A percentile compares a stretch with the other conserved stretches of the same genome.
Evolutionary conservation across 2,888 invertebrate species (phyloP).

Genomic region (Carabus problematicus): DNA sequence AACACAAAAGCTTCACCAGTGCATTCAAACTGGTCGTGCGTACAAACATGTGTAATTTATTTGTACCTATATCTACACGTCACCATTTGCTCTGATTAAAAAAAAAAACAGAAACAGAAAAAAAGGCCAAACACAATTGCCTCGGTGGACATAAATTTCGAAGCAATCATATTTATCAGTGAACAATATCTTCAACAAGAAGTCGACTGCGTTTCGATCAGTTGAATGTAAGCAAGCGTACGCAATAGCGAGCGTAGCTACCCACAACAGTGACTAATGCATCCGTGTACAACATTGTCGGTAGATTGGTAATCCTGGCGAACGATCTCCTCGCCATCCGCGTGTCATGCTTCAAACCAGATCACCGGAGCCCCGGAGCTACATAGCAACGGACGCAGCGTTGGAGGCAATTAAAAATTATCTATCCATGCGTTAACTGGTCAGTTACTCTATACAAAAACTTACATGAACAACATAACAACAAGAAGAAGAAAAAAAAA

Average conservation of each 20-base stretch:
- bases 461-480: too few species aligned
- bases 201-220: background rate
- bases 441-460: too few species aligned
- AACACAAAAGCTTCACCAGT: slow-evolving; percentile 17
- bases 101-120: slow-evolving; percentile 19
- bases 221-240: background rate
- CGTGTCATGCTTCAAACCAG: too few species aligned
- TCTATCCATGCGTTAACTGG: too few species aligned
- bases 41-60: too few species aligned
- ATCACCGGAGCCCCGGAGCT: too few species aligned
- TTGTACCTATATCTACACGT: background rate
- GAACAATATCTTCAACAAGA: slow-evolving; percentile 19
- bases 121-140: slow-evolving; percentile 27
- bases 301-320: slow-evolving; percentile 16
- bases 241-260: slow-evolving; percentile 12
- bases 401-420: too few species aligned
- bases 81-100: background rate
- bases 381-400: too few species aligned
- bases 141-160: slow-evolving; percentile 21
- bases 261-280: slow-evolving; percentile 24
- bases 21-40: background rate
- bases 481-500: too few species aligned
- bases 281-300: background rate
- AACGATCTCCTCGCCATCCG: too few species aligned
- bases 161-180: slow-evolving; percentile 26